Evolutionary conservation across 2,113 vertebrate species (phyloP).

Genomic region (Hippocampus zosterae): DNA sequence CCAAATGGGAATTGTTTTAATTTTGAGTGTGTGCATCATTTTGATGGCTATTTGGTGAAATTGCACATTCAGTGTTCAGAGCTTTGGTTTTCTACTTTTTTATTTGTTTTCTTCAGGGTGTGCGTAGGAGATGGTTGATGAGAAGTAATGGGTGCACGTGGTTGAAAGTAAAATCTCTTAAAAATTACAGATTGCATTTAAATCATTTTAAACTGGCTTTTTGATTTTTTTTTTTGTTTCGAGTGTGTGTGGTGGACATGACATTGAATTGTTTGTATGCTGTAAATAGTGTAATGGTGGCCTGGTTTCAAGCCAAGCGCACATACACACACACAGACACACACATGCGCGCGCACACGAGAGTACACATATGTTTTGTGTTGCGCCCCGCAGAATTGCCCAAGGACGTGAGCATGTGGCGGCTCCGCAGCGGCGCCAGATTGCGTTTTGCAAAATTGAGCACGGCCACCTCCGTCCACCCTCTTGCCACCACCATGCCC

Average conservation of each 20-base stretch:
- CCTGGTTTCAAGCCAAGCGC: background rate
- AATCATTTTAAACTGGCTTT: too few species aligned
- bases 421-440: background rate
- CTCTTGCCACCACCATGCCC: background rate
- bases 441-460: conserved; percentile 2
- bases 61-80: too few species aligned
- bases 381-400: background rate
- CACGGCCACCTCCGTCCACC: background rate
- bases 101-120: too few species aligned
- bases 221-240: background rate
- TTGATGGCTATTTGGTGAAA: too few species aligned
- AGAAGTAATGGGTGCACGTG: too few species aligned
- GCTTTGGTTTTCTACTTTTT: too few species aligned
- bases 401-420: background rate
- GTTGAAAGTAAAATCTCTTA: too few species aligned
- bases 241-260: background rate
- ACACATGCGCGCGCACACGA: background rate
- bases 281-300: background rate
- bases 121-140: too few species aligned
- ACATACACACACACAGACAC: too few species aligned
- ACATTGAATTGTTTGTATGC: background rate
- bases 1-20: too few species aligned
- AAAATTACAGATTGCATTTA: too few species aligned
- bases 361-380: background rate
- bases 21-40: too few species aligned